A percentile compares a stretch with the other conserved stretches of the same genome.
These are phyloP conservation scores for Apis cerana DNA, from an alignment of 1,140 invertebrate genomes.

Conservation along the genomic window DNA sequence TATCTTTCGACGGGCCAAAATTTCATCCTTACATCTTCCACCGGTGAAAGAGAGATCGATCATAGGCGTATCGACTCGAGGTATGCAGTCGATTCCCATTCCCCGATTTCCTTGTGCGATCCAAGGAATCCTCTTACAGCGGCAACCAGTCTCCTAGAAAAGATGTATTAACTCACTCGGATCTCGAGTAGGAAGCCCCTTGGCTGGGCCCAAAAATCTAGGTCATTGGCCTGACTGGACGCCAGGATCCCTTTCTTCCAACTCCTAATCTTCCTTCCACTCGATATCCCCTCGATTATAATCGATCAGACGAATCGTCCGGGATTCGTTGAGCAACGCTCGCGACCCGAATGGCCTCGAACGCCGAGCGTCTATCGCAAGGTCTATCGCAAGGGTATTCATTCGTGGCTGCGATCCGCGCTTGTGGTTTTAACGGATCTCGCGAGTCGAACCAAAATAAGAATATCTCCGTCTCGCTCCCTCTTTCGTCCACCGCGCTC, in stretches of 20 bases:
- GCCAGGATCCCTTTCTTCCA: slow-evolving; percentile 31
- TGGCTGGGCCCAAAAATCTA: slow-evolving; percentile 70
- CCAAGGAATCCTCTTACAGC: slow-evolving; percentile 30
- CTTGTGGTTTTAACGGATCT: slow-evolving; percentile 40
- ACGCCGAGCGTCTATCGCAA: neutral
- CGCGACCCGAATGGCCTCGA: neutral
- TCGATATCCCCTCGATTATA: neutral
- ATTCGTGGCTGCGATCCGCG: slow-evolving; percentile 26
- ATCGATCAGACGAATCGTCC: no score
- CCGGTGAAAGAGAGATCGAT: slow-evolving; percentile 5
- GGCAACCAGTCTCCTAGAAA: slow-evolving; percentile 42
- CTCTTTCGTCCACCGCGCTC: neutral
- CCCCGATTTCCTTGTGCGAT: slow-evolving; percentile 13
- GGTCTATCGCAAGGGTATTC: neutral
- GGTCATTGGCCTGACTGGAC: slow-evolving; percentile 72
- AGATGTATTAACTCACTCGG: slow-evolving; percentile 25
- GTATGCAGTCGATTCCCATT: neutral
- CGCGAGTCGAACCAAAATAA: slow-evolving; percentile 39
- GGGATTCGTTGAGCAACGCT: neutral
- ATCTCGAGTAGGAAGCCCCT: slow-evolving; percentile 48
- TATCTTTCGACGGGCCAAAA: no score
- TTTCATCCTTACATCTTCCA: neutral
- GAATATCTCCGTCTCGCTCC: slow-evolving; percentile 27
- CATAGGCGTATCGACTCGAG: no score
- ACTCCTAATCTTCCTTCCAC: slow-evolving; percentile 28